phyloP scores from a whole-genome alignment of 2,888 invertebrate genomes.

The Germaria angustata region DNA sequence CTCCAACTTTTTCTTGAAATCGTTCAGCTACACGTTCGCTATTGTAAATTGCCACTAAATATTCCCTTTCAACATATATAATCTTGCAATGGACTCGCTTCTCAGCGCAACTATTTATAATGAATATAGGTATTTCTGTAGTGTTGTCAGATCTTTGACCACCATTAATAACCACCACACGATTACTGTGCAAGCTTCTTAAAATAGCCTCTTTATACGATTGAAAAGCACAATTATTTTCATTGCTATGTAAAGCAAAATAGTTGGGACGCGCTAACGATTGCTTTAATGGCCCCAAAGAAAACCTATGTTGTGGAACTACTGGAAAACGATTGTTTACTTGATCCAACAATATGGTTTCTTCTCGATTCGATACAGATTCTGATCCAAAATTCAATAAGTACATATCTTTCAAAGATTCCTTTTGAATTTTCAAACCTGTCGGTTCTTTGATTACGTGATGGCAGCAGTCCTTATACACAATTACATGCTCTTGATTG shows the following conservation, averaged over 20 bases:
- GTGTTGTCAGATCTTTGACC: constrained; percentile 95
- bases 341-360: constrained; percentile 51
- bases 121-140: constrained; percentile 94
- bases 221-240: constrained; percentile 40
- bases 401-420: constrained; percentile 66
- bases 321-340: constrained; percentile 50
- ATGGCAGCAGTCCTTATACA: constrained; percentile 65
- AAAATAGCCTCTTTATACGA: constrained; percentile 58
- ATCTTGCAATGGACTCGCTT: constrained; percentile 87
- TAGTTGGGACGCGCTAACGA: constrained; percentile 66
- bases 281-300: constrained; percentile 68
- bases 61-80: constrained; percentile 93
- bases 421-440: constrained; percentile 44
- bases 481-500: constrained; percentile 64
- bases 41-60: constrained; percentile 92
- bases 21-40: constrained; percentile 89
- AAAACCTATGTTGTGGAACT: constrained; percentile 69
- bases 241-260: constrained; percentile 45
- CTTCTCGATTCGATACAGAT: constrained; percentile 53
- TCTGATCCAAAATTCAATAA: constrained; percentile 51
- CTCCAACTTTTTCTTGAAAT: constrained; percentile 84
- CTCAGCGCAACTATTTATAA: constrained; percentile 87
- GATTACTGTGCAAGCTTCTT: constrained; percentile 79
- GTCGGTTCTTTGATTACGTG: constrained; percentile 58
- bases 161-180: constrained; percentile 92